Base-by-base conservation (phyloP, 2,113 vertebrate genomes). In the Ctenomys sociabilis region DNA sequence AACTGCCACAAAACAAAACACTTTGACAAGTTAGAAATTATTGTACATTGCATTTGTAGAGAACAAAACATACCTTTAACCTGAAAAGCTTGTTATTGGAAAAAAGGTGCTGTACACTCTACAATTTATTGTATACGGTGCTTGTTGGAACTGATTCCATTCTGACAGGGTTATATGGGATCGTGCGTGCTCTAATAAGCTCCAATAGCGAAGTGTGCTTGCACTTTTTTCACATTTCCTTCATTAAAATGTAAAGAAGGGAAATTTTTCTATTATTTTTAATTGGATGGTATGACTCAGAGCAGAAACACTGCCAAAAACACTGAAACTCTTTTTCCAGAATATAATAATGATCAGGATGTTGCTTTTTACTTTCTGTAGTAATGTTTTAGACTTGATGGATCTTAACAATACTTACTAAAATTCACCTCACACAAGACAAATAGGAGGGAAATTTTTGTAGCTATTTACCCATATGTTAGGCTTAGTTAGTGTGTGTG, bases 21-120 rank as follows among this genome's bases (percentile, higher is more conserved):
- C 54, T 85, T 95, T 97, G 96, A 96, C 97, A 97, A 96, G 95
- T 95, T 97, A 93, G 95, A 95, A 97, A 97, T 97, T 97, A 95
- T 75, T 85, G 77, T 87, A 54, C 88, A 94, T 77, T 93, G 54
- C 68, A 81, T 93, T 96, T 95, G 91, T 73, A 78, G 93, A 95
- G 85, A 97, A 95, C 88, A 89, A 92, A 93, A 40, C 28, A 35
- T 91, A 63, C 89, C 97, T 93, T 98, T 94, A 96, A 98, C 90
- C 32, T 87, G 90, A 90, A 68, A 52, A 95, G 91, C 97, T 96
- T 13, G n/a, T 95, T 98, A 97, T 63, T 73, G 94, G 93, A 11
- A 61, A 68, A 94, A 94, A 89, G 94, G 92, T 92, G 88, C 81
- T 87, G 54, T 72, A 3, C 85, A 61, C 78, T 73, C 43, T 85